phyloP scores from a whole-genome alignment of 2,888 invertebrate species.

The Lydus trimaculatus region DNA sequence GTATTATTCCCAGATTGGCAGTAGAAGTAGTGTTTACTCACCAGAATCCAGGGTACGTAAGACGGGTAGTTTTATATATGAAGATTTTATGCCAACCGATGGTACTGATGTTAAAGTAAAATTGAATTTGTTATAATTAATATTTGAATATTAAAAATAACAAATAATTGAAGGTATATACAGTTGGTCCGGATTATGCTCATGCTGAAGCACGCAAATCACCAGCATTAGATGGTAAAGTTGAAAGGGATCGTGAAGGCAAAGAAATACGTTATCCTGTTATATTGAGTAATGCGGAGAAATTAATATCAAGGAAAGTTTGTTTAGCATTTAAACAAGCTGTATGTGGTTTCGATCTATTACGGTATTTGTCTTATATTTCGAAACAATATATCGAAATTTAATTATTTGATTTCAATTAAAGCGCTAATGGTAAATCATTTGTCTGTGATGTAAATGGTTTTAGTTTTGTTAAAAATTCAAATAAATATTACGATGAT shows the following conservation, averaged over 20 bases:
- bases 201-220: conserved; percentile 99
- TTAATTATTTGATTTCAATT: conserved; percentile 32
- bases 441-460: conserved; percentile 99
- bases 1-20: conserved; percentile 80
- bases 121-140: not conserved
- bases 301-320: conserved; percentile 96
- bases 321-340: conserved; percentile 97
- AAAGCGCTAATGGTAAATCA: conserved; percentile 96
- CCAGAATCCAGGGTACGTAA: conserved; percentile 95
- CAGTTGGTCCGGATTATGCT: conserved; percentile 99
- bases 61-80: conserved; percentile 98
- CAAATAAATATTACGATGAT: conserved; percentile 99
- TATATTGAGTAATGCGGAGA: conserved; percentile 96
- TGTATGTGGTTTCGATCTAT: conserved; percentile 98
- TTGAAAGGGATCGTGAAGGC: conserved; percentile 97
- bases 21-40: conserved; percentile 98
- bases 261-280: conserved; percentile 99
- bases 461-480: conserved; percentile 99
- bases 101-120: conserved; percentile 68
- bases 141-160: not conserved
- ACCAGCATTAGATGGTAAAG: conserved; percentile 97
- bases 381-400: not conserved
- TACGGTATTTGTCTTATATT: conserved; percentile 66
- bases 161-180: conserved; percentile 77
- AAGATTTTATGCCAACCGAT: conserved; percentile 99